Percentiles rank a stretch among this genome's conserved stretches.
Conservation (phyloP, 2,797 vertebrate genomes). For the Sebastes cheni region DNA sequence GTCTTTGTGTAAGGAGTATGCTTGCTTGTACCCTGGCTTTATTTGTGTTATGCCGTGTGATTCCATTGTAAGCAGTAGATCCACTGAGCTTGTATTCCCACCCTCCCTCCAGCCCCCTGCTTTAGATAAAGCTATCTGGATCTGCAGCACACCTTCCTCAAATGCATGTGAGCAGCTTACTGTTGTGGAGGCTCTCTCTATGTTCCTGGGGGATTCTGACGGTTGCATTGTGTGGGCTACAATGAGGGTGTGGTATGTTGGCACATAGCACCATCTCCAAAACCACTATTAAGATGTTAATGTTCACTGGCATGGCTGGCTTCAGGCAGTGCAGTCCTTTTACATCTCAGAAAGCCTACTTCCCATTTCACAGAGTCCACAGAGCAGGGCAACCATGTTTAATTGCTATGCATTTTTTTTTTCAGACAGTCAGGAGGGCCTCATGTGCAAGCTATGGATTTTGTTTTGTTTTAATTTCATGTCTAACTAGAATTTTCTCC, state of each 20-base stretch:
- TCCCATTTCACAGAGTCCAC: neutral
- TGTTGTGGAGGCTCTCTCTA: conserved; percentile 50
- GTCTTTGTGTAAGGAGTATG: conserved; percentile 55
- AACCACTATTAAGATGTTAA: conserved; percentile 63
- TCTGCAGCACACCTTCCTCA: conserved; percentile 63
- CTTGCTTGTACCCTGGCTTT: conserved; percentile 70
- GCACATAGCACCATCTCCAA: conserved; percentile 51
- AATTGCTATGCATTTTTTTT: neutral
- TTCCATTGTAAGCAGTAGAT: conserved; percentile 74
- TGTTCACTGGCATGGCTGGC: conserved; percentile 29
- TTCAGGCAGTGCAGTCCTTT: conserved; percentile 7
- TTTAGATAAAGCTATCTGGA: conserved; percentile 77
- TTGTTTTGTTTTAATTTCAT: neutral
- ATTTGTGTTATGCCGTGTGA: conserved; percentile 75
- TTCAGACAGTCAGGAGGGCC: neutral
- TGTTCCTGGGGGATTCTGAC: conserved; percentile 62
- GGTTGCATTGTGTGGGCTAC: conserved; percentile 65
- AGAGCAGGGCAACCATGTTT: neutral
- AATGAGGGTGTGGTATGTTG: conserved; percentile 57
- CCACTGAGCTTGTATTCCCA: conserved; percentile 68
- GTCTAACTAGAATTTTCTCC: neutral
- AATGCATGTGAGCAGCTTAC: conserved; percentile 65
- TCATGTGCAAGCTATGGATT: neutral
- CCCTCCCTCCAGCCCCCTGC: conserved; percentile 48
- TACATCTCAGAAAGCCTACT: conserved; percentile 4